Conservation (phyloP, 2,797 vertebrate species). For the Saxicola maurus region DNA sequence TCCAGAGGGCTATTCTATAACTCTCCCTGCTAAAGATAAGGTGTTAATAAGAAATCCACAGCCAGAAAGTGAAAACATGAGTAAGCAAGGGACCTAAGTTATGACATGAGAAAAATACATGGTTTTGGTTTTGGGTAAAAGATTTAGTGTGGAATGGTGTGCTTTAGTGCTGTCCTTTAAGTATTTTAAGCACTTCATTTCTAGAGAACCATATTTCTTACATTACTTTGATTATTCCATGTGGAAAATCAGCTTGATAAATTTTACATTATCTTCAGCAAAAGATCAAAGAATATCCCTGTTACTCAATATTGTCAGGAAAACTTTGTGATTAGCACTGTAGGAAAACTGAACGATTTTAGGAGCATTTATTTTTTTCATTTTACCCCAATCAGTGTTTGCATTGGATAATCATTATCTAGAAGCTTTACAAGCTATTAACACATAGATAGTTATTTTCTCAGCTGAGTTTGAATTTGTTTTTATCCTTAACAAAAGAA, state of each 20-base stretch:
- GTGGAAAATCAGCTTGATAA: not conserved
- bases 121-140: not conserved
- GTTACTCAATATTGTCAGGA: not conserved
- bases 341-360: not conserved
- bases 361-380: not conserved
- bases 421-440: not conserved
- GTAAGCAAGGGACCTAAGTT: not conserved
- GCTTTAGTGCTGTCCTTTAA: not conserved
- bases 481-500: not conserved
- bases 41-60: conserved; percentile 1
- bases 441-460: not conserved
- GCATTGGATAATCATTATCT: not conserved
- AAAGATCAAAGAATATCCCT: not conserved
- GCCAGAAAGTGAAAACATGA: not conserved
- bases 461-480: not conserved
- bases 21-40: not conserved
- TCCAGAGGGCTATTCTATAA: conserved; percentile 4
- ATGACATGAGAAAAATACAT: not conserved
- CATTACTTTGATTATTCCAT: not conserved
- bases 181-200: not conserved
- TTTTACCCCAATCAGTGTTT: not conserved
- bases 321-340: not conserved
- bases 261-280: not conserved
- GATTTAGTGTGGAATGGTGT: not conserved
- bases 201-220: not conserved